Conservation (phyloP, 2,797 vertebrate species). For the Danio albolineatus region DNA sequence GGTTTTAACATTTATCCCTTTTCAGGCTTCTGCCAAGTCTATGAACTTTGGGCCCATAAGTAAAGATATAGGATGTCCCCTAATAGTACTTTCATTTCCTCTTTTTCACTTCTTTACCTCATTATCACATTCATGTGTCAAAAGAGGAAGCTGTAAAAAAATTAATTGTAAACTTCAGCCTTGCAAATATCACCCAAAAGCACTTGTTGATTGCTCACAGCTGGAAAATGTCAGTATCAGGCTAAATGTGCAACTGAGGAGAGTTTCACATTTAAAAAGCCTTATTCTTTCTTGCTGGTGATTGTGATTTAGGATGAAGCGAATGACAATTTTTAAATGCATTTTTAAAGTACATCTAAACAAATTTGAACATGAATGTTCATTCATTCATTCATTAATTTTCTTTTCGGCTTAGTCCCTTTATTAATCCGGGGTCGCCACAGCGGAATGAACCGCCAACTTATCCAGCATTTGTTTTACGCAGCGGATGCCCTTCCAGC, state of each 20-base stretch:
- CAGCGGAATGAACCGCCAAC: too few species aligned
- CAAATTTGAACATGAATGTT: too few species aligned
- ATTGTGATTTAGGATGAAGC: background rate
- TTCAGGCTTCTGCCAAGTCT: background rate
- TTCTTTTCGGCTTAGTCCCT: too few species aligned
- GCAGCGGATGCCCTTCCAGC: too few species aligned
- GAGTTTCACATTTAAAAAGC: background rate
- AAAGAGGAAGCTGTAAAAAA: slow-evolving; percentile 3
- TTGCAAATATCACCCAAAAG: background rate
- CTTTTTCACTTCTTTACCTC: background rate
- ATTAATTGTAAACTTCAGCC: background rate
- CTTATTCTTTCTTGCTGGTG: background rate
- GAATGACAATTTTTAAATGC: too few species aligned
- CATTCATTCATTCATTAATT: too few species aligned
- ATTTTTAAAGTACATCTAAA: too few species aligned
- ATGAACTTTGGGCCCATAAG: background rate
- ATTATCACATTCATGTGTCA: slow-evolving; percentile 6
- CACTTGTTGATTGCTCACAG: background rate
- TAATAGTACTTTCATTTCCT: background rate
- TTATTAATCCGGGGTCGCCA: too few species aligned
- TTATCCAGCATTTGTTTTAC: too few species aligned
- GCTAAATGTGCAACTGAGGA: background rate
- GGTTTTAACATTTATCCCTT: background rate
- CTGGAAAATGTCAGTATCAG: background rate
- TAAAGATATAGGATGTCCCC: background rate